Conservation (phyloP, 1,140 invertebrate species). For the Ceratina japonica region DNA sequence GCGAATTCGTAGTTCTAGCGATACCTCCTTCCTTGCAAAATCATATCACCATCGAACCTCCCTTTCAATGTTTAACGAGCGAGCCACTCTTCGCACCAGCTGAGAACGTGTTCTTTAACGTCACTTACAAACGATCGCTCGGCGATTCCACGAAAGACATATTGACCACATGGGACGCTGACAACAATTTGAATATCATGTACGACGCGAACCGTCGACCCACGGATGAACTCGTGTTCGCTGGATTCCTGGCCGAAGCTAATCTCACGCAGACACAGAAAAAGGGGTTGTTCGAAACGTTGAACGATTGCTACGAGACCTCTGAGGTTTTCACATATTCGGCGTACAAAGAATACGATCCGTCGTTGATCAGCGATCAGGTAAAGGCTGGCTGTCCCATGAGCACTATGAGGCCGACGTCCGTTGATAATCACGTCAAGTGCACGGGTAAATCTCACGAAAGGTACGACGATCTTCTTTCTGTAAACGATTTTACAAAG, state of each 20-base stretch:
- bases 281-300: slow-evolving; percentile 28
- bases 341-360: slow-evolving; percentile 27
- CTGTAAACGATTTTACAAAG: not conserved
- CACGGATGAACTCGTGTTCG: slow-evolving; percentile 30
- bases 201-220: slow-evolving; percentile 52
- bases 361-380: not conserved
- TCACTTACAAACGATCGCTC: slow-evolving; percentile 35
- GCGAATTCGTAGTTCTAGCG: slow-evolving; percentile 61
- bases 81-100: slow-evolving; percentile 34
- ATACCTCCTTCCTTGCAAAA: slow-evolving; percentile 55
- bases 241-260: slow-evolving; percentile 55
- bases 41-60: slow-evolving; percentile 52
- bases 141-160: slow-evolving; percentile 26
- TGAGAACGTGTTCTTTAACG: slow-evolving; percentile 58
- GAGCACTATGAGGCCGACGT: slow-evolving; percentile 58
- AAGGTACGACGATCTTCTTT: slow-evolving; percentile 45
- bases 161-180: slow-evolving; percentile 37
- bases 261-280: not conserved
- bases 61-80: slow-evolving; percentile 17
- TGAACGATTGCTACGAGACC: slow-evolving; percentile 45
- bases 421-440: slow-evolving; percentile 45
- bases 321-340: slow-evolving; percentile 1
- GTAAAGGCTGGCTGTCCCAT: slow-evolving; percentile 49
- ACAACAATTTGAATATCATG: slow-evolving; percentile 44
- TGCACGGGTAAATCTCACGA: slow-evolving; percentile 26